phyloP scores from a whole-genome alignment of 2,888 invertebrate species.

The Ceraclea dissimilis region DNA sequence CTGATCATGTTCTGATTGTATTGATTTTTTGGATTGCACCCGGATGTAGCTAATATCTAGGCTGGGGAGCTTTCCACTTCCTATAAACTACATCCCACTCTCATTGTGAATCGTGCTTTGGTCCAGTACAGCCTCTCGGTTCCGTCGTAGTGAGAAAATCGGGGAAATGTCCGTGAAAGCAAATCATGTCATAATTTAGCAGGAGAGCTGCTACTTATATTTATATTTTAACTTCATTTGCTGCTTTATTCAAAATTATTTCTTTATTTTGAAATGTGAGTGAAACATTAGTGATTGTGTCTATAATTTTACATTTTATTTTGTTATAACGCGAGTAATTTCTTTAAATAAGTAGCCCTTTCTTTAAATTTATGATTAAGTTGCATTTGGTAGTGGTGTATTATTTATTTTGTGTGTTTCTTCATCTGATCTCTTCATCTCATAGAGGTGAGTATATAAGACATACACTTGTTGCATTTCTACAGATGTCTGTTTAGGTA shows the following conservation, averaged over 20 bases:
- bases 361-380: neutral
- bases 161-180: neutral
- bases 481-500: neutral
- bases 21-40: neutral
- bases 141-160: too few relatives aligned
- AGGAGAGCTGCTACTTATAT: neutral
- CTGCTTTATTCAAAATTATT: neutral
- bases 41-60: neutral
- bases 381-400: too few relatives aligned
- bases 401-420: too few relatives aligned
- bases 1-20: conserved; percentile 2
- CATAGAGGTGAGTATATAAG: neutral
- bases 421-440: neutral
- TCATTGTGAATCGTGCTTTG: neutral
- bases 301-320: too few relatives aligned
- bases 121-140: neutral
- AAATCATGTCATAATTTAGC: neutral
- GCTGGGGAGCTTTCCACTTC: neutral
- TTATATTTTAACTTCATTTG: neutral
- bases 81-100: neutral
- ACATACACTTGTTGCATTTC: neutral
- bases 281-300: neutral
- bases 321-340: too few relatives aligned
- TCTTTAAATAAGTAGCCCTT: too few relatives aligned
- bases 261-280: neutral